phyloP scores from a whole-genome alignment of 2,888 invertebrate genomes.

The Plebejus anna region DNA sequence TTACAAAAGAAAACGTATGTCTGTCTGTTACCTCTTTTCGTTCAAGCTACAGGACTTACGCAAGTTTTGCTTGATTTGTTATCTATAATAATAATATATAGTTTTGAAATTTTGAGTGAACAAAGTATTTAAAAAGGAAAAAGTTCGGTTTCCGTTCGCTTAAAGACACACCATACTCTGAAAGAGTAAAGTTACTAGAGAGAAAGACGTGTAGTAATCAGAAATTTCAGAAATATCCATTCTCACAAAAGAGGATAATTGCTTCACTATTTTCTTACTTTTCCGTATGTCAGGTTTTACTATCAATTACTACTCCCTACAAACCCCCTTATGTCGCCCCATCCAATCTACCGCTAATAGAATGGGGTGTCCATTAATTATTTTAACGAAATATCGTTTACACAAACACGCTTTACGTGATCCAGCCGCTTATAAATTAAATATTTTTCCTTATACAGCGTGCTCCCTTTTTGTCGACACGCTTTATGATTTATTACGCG shows the following conservation, averaged over 20 bases:
- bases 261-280: not conserved
- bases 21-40: no score
- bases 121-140: no score
- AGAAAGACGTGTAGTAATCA: no score
- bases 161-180: no score
- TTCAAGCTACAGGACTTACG: no score
- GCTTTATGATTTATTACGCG: constrained; percentile 3
- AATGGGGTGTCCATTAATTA: constrained; percentile 44
- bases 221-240: not conserved
- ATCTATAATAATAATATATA: no score
- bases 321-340: constrained; percentile 32
- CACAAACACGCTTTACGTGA: constrained; percentile 41
- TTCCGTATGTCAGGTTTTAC: constrained; percentile 11
- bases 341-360: constrained; percentile 36
- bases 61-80: no score
- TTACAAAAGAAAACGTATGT: no score
- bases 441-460: constrained; percentile 32
- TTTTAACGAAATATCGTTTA: constrained; percentile 45
- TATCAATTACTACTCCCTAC: constrained; percentile 31
- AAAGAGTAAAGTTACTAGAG: no score
- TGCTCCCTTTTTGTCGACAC: constrained; percentile 17
- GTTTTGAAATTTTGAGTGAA: no score
- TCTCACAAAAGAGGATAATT: not conserved
- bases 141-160: no score
- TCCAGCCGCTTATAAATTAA: constrained; percentile 37